phyloP scores from a whole-genome alignment of 2,888 invertebrate genomes.

The Blera fallax region DNA sequence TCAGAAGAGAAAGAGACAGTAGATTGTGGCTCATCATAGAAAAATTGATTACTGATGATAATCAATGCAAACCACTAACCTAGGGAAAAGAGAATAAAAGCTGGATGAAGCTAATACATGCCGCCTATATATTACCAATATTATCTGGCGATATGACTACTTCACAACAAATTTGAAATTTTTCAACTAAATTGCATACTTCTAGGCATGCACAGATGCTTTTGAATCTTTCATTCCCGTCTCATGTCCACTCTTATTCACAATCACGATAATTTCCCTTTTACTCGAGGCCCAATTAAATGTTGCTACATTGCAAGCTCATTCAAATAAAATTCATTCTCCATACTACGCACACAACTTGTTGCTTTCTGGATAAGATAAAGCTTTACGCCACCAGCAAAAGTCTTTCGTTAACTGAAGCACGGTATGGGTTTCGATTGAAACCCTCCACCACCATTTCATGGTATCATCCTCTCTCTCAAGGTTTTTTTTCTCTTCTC shows the following conservation, averaged over 20 bases:
- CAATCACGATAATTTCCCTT: constrained; percentile 11
- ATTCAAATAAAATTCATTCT: not conserved
- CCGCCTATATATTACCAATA: not conserved
- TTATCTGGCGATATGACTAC: not conserved
- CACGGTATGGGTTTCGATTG: constrained; percentile 12
- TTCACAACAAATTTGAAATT: not conserved
- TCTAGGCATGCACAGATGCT: not conserved
- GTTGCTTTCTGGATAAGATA: constrained; percentile 7
- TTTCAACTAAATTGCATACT: constrained; percentile 13
- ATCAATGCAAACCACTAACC: no score
- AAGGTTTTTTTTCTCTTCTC: constrained; percentile 36
- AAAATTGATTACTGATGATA: no score
- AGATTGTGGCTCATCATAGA: no score
- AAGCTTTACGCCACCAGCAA: not conserved
- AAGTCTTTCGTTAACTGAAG: constrained; percentile 18
- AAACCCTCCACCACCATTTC: constrained; percentile 38
- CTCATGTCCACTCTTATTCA: not conserved
- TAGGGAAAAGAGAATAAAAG: no score
- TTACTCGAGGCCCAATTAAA: not conserved
- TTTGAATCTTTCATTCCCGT: not conserved
- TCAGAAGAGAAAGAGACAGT: no score
- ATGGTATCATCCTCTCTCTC: constrained; percentile 40
- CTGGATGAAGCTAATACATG: no score
- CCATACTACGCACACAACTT: not conserved
- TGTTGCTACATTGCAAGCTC: not conserved